Base-by-base conservation (phyloP, 2,797 vertebrate genomes). In the Lepilemur ruficaudatus region DNA sequence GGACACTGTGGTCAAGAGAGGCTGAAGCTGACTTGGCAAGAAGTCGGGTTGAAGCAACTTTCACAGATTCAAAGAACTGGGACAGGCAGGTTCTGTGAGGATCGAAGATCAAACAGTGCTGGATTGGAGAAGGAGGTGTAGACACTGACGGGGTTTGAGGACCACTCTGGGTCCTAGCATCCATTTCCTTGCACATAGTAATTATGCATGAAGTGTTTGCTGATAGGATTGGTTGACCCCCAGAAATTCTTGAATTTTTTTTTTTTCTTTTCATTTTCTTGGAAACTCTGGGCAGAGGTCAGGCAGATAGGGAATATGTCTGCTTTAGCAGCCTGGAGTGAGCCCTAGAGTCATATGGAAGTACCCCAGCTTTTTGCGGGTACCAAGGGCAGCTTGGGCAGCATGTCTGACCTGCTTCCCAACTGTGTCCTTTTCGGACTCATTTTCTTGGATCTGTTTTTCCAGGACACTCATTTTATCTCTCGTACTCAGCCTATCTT, bases 201-300 rank as follows among this genome's bases (percentile, higher is more conserved):
- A 52, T 52, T 73, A 38, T 85, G 43, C 17, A 25, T 13, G 46
- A 87, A 79, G 28, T 38, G 25, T 73, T 86, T 93, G 38, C 32
- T 89, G 18, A 7, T 86, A 38, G 38, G 32, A 55, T 38, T 61
- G 14, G 38, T 76, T 90, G 87, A 43, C 38, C 59, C 65, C 25
- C 3, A 61, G 28, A 52, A 55, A 25, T 38, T 80, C 43, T 82
- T 30, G 5, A 2, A 14, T 61, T 48, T 52, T 38, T 48, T 85
- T 18, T 46, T 18, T 41, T 94, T 84, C 1, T 30, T 59, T 88
- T 59, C 15, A 63, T 73, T 78, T 95, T 80, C 32, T 78, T n/a
- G 50, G 35, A 67, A 11, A 75, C 48, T 63, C 50, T 41, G 38
- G 22, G 84, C 43, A 70, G n/a, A 86, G 15, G 63, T 23, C 38